A percentile compares a stretch with the other conserved stretches of the same genome.
Conservation (phyloP, 2,113 vertebrate genomes). For the Gobius niger region DNA sequence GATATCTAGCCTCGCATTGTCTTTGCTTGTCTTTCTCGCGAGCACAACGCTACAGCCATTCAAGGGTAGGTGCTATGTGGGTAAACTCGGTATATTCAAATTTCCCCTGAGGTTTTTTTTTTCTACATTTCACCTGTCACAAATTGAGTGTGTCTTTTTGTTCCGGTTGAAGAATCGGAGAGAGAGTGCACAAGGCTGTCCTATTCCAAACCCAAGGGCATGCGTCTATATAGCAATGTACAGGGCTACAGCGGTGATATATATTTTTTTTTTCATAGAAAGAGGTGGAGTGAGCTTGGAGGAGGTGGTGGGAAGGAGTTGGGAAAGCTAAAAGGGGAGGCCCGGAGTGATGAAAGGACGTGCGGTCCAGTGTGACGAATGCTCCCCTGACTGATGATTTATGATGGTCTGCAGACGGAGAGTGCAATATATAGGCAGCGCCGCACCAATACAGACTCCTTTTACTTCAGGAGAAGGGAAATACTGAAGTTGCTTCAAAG, state of each 20-base stretch:
- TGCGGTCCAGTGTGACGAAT: conserved; percentile 62
- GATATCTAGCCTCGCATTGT: conserved; percentile 2
- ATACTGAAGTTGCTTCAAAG: not conserved
- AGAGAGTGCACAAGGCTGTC: conserved; percentile 24
- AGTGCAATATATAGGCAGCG: conserved; percentile 16
- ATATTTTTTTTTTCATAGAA: conserved; percentile 27
- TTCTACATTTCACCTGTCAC: conserved; percentile 13
- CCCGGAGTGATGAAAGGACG: conserved; percentile 51
- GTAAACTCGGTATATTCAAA: conserved; percentile 36
- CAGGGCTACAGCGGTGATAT: conserved; percentile 44
- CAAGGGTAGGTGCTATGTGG: not conserved
- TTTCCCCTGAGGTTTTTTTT: conserved; percentile 10
- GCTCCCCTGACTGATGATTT: conserved; percentile 51
- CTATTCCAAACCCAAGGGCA: conserved; percentile 55
- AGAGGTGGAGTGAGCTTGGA: conserved; percentile 56
- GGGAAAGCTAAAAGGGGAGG: conserved; percentile 18
- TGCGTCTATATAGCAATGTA: conserved; percentile 43
- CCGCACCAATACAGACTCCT: conserved; percentile 26
- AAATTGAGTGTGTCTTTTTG: conserved; percentile 1
- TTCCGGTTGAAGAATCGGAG: conserved; percentile 14
- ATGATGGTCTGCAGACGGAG: conserved; percentile 47
- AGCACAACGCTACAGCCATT: not conserved
- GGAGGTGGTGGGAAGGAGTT: conserved; percentile 34
- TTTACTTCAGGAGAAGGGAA: conserved; percentile 6
- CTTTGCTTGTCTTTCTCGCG: conserved; percentile 27